Percentiles rank a stretch among this genome's conserved stretches.
Conservation (phyloP, 1,140 invertebrate genomes). For the Pectinophora gossypiella region DNA sequence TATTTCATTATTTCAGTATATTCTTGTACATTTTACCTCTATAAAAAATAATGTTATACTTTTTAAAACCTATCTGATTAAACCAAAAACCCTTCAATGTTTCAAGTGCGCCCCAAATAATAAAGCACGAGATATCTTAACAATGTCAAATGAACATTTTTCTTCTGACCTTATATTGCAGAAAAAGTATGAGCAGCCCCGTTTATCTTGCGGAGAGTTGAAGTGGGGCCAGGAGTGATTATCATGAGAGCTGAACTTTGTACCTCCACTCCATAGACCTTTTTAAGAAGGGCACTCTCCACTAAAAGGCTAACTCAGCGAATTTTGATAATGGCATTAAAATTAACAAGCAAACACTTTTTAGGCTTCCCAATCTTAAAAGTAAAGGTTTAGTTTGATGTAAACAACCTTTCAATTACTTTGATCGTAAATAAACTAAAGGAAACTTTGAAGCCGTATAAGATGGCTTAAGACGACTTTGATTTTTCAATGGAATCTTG, state of each 20-base stretch:
- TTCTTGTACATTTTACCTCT: too few species aligned
- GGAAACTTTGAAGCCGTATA: too few species aligned
- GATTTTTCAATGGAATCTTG: background rate
- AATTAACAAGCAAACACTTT: slow-evolving; percentile 46
- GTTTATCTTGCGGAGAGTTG: slow-evolving; percentile 42
- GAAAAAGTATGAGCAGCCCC: slow-evolving; percentile 15
- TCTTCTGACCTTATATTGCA: background rate
- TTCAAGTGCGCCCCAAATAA: too few species aligned
- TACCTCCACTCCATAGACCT: slow-evolving; percentile 27
- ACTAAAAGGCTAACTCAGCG: slow-evolving; percentile 40
- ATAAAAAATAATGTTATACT: too few species aligned
- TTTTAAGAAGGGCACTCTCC: slow-evolving; percentile 43
- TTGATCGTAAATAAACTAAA: background rate
- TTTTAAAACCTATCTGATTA: too few species aligned
- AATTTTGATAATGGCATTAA: slow-evolving; percentile 44
- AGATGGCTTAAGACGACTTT: background rate
- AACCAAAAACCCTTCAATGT: too few species aligned
- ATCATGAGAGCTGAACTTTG: slow-evolving; percentile 41
- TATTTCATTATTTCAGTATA: too few species aligned
- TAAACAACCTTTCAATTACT: background rate
- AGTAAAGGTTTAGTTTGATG: background rate
- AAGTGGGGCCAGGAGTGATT: slow-evolving; percentile 39
- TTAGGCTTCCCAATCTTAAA: background rate
- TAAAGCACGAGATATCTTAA: too few species aligned
- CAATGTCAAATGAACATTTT: background rate